Conservation (phyloP, 2,797 vertebrate species). For the Gambusia yucatana region DNA sequence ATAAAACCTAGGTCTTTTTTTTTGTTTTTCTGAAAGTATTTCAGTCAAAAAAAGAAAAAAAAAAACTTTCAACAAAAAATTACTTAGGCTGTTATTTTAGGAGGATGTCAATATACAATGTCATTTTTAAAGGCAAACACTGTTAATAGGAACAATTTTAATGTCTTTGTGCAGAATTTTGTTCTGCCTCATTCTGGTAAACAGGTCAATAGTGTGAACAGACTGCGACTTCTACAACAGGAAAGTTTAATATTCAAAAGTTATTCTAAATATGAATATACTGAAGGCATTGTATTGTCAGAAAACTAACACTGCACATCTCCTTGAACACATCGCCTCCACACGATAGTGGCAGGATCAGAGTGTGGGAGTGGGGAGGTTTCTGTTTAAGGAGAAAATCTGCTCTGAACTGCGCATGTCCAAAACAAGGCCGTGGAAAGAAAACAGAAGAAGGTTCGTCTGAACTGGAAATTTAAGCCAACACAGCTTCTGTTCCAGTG, state of each 20-base stretch:
- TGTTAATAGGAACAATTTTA: background rate
- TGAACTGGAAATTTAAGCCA: conserved; percentile 45
- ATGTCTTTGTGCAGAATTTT: background rate
- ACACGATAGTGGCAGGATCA: background rate
- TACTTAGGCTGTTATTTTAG: too few species aligned
- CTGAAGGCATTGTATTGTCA: background rate
- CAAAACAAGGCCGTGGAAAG: background rate
- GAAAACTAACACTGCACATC: background rate
- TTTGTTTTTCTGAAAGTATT: background rate
- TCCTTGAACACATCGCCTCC: background rate
- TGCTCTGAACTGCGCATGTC: background rate
- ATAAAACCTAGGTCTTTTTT: too few species aligned
- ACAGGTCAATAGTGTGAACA: background rate
- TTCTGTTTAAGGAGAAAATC: background rate
- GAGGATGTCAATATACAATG: background rate
- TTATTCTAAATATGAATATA: background rate
- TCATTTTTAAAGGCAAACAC: background rate
- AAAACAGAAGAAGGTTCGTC: conserved; percentile 21
- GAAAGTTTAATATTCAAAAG: background rate
- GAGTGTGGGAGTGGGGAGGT: background rate
- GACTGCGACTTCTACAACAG: background rate
- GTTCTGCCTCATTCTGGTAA: background rate
- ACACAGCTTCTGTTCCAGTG: conserved; percentile 34
- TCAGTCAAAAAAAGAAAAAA: background rate
- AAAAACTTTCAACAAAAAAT: too few species aligned